Conservation (phyloP, 2,888 invertebrate species). For the Eumerus sabulonum region DNA sequence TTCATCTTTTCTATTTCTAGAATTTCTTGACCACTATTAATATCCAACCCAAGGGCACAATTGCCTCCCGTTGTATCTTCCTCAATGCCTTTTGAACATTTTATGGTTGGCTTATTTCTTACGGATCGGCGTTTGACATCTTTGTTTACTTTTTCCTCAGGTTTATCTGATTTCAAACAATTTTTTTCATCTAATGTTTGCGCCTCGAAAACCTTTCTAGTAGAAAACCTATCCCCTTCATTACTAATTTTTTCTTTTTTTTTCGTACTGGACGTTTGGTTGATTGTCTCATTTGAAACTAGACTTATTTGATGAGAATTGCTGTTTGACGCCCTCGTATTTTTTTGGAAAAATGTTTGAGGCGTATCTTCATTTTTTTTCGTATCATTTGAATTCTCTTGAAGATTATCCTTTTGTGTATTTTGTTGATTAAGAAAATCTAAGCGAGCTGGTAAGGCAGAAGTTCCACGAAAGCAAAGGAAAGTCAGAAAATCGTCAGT, state of each 20-base stretch:
- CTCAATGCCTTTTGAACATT: slow-evolving; percentile 35
- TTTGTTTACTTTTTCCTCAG: slow-evolving; percentile 73
- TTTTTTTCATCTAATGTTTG: slow-evolving; percentile 73
- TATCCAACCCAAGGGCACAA: slow-evolving; percentile 70
- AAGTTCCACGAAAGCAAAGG: slow-evolving; percentile 89
- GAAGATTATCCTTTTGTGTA: slow-evolving; percentile 58
- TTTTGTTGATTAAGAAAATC: slow-evolving; percentile 83
- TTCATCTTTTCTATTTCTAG: slow-evolving; percentile 48
- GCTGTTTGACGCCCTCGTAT: slow-evolving; percentile 42
- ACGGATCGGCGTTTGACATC: slow-evolving; percentile 74
- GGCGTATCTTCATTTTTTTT: slow-evolving; percentile 41
- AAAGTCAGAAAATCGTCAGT: slow-evolving; percentile 93
- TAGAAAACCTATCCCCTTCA: slow-evolving; percentile 79
- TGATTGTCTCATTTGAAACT: not conserved
- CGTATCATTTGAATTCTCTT: slow-evolving; percentile 33
- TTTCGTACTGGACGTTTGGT: slow-evolving; percentile 35
- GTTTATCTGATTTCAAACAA: slow-evolving; percentile 73
- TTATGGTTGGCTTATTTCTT: slow-evolving; percentile 69
- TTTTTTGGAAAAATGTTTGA: slow-evolving; percentile 39
- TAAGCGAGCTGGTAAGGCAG: slow-evolving; percentile 85
- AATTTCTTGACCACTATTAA: slow-evolving; percentile 64
- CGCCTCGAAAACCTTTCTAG: slow-evolving; percentile 81
- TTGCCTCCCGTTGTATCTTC: slow-evolving; percentile 66
- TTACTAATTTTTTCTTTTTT: slow-evolving; percentile 48
- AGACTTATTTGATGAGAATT: slow-evolving; percentile 43